phyloP scores from a whole-genome alignment of 2,888 invertebrate species.

The Eristalinus sepulchralis region DNA sequence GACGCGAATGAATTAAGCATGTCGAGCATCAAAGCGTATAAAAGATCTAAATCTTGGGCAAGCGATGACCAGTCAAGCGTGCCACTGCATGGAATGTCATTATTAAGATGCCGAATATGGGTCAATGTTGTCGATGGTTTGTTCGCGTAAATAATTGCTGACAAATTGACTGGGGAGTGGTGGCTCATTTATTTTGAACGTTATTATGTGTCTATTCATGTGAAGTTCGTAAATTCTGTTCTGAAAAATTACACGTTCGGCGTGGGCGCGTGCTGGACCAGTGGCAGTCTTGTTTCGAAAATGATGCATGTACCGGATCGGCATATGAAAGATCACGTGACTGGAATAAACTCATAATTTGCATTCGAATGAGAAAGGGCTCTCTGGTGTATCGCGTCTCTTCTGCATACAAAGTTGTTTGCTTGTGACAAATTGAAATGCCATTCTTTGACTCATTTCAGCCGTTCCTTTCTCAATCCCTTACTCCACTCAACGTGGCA shows the following conservation, averaged over 20 bases:
- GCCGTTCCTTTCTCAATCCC: not conserved
- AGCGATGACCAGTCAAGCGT: conserved; percentile 44
- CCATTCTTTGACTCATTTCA: no score
- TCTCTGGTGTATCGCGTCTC: not conserved
- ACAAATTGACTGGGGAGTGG: not conserved
- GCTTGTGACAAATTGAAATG: no score
- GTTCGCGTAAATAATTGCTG: not conserved
- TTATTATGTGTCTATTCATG: not conserved
- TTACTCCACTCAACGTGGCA: not conserved
- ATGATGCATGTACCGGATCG: not conserved
- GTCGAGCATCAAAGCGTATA: conserved; percentile 24
- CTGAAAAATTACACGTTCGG: not conserved
- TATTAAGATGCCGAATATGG: conserved; percentile 47
- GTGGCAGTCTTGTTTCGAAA: not conserved
- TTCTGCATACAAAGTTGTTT: no score
- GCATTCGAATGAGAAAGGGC: not conserved
- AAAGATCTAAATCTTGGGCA: conserved; percentile 35
- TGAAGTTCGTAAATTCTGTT: not conserved
- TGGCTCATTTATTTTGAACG: not conserved
- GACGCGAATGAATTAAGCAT: conserved; percentile 3
- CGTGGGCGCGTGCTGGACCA: not conserved
- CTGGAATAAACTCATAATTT: not conserved
- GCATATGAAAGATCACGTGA: not conserved
- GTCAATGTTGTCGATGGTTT: conserved; percentile 51
- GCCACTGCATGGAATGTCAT: conserved; percentile 36